These are phyloP conservation scores for Pogonognathellus flavescens DNA, from an alignment of 1,140 invertebrate genomes.

Conservation along the genomic window DNA sequence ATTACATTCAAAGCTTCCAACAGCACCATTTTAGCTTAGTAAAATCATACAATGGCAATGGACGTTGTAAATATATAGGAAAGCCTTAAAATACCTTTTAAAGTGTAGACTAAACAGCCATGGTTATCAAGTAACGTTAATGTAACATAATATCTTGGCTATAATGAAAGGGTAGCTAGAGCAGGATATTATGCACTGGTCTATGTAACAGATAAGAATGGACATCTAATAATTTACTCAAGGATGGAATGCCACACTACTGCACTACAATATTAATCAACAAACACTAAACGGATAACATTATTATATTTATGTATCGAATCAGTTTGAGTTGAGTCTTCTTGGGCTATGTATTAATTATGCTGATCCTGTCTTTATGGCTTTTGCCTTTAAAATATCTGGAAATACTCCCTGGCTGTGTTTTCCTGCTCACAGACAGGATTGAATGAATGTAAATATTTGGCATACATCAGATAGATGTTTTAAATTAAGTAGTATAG, in stretches of 20 bases:
- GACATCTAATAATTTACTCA: conserved; percentile 23
- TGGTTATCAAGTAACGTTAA: not conserved
- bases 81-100: not conserved
- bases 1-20: no score
- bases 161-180: not conserved
- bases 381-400: conserved; percentile 5
- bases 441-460: conserved; percentile 1
- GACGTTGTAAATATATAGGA: not conserved
- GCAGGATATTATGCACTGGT: conserved; percentile 38
- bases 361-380: not conserved
- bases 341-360: not conserved
- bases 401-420: not conserved
- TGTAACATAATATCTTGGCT: not conserved
- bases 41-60: no score
- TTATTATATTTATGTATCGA: no score
- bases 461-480: conserved; percentile 8
- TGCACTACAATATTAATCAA: conserved; percentile 1
- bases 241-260: not conserved
- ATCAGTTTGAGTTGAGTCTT: not conserved
- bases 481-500: no score
- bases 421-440: not conserved
- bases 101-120: not conserved
- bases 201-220: conserved; percentile 39
- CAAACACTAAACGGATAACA: not conserved
- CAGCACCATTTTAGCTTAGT: no score